Percentiles rank a stretch among this genome's conserved stretches.
Conservation (phyloP, 2,113 vertebrate species). For the Paraplagusia blochii region DNA sequence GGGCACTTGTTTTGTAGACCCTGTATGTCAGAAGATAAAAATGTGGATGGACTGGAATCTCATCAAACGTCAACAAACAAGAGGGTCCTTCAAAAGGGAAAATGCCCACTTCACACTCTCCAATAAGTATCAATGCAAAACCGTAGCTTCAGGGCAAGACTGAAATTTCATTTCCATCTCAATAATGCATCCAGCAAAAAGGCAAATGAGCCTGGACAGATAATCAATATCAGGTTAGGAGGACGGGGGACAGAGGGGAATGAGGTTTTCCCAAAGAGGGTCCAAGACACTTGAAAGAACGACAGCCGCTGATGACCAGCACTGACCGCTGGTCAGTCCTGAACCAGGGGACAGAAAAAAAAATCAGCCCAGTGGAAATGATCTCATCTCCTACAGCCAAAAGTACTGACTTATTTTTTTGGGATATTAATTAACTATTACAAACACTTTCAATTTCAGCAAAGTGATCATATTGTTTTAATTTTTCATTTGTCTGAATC, state of each 20-base stretch:
- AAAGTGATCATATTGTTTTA: too few relatives aligned
- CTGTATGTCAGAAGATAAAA: conserved; percentile 53
- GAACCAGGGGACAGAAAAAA: too few relatives aligned
- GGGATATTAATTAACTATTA: too few relatives aligned
- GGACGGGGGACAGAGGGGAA: background rate
- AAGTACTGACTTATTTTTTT: too few relatives aligned
- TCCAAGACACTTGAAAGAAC: conserved; percentile 11
- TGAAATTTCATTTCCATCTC: too few relatives aligned
- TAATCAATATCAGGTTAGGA: conserved; percentile 48
- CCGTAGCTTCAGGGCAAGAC: conserved; percentile 19
- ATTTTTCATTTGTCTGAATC: too few relatives aligned
- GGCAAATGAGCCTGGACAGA: conserved; percentile 39
- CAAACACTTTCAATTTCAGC: too few relatives aligned
- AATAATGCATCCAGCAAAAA: too few relatives aligned
- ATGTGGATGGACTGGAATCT: conserved; percentile 51
- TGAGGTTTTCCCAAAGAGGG: conserved; percentile 20
- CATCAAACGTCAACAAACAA: conserved; percentile 40
- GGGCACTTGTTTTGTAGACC: conserved; percentile 50
- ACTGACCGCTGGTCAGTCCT: background rate
- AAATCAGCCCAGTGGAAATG: too few relatives aligned
- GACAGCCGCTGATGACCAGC: background rate
- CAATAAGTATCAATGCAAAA: background rate
- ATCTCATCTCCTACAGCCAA: too few relatives aligned
- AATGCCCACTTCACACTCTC: too few relatives aligned
- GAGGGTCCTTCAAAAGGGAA: conserved; percentile 16